Evolutionary conservation across 2,113 vertebrate species (phyloP).

Genomic region (Upupa epops): DNA sequence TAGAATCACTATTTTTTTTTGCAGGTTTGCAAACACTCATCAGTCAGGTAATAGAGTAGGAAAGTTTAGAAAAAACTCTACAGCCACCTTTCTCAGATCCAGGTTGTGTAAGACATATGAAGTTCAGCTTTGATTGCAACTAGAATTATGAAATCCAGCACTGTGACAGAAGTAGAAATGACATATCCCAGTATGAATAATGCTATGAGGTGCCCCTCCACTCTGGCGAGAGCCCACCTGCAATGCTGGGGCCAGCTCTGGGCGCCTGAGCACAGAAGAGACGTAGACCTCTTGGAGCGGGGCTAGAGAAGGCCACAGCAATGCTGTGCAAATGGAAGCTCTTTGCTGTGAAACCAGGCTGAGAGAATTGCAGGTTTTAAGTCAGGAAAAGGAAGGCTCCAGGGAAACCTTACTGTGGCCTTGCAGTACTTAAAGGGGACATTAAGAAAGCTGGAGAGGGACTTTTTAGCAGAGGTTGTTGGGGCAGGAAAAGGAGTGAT

Average conservation of each 20-base stretch:
- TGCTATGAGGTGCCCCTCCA: background rate
- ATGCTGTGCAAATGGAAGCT: accelerated
- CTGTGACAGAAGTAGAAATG: background rate
- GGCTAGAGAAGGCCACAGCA: background rate
- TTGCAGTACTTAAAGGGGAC: background rate
- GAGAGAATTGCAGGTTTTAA: background rate
- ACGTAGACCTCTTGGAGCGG: background rate
- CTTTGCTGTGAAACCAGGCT: background rate
- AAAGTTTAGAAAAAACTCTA: background rate
- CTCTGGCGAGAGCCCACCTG: background rate
- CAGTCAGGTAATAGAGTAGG: background rate
- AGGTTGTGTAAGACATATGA: background rate
- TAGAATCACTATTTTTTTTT: background rate
- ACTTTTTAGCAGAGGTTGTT: background rate
- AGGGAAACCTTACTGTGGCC: background rate
- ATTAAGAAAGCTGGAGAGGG: background rate
- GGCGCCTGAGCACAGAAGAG: background rate
- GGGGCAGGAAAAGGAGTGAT: background rate
- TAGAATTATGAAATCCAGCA: background rate
- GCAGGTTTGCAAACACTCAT: background rate
- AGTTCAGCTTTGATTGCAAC: background rate
- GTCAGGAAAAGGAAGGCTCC: background rate
- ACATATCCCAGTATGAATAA: background rate
- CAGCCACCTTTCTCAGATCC: background rate
- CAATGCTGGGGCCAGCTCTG: background rate